A percentile compares a stretch with the other conserved stretches of the same genome.
Conservation (phyloP, 1,140 invertebrate species). For the Ericerus pela region DNA sequence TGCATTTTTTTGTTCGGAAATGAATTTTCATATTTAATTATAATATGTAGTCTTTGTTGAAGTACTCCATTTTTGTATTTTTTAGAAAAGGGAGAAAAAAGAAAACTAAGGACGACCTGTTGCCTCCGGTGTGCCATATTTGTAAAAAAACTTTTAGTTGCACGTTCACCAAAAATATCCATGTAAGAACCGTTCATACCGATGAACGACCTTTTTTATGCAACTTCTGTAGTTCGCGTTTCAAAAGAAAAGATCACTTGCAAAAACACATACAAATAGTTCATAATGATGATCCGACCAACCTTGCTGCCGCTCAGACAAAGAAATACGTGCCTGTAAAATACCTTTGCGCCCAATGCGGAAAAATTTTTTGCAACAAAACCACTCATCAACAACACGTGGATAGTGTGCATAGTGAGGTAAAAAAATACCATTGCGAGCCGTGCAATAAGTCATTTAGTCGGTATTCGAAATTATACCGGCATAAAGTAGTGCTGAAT, state of each 20-base stretch:
- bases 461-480: neutral
- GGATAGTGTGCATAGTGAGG: neutral
- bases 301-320: neutral
- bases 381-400: neutral
- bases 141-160: conserved; percentile 35
- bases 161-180: conserved; percentile 1
- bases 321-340: neutral
- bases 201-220: conserved; percentile 39
- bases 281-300: conserved; percentile 32
- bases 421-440: neutral
- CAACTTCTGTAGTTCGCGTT: conserved; percentile 34
- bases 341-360: neutral
- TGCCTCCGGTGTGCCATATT: conserved; percentile 27
- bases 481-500: neutral
- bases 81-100: no score
- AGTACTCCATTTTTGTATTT: no score
- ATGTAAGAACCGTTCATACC: conserved; percentile 29
- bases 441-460: neutral
- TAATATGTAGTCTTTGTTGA: no score
- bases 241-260: conserved; percentile 18
- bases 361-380: neutral
- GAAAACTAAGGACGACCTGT: neutral
- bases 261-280: conserved; percentile 15
- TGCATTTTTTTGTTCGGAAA: no score
- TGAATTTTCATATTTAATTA: no score